A percentile compares a stretch with the other conserved stretches of the same genome.
Conservation (phyloP, 35 echinoderm and acorn worm genomes). For the Apostichopus parvimensis region DNA sequence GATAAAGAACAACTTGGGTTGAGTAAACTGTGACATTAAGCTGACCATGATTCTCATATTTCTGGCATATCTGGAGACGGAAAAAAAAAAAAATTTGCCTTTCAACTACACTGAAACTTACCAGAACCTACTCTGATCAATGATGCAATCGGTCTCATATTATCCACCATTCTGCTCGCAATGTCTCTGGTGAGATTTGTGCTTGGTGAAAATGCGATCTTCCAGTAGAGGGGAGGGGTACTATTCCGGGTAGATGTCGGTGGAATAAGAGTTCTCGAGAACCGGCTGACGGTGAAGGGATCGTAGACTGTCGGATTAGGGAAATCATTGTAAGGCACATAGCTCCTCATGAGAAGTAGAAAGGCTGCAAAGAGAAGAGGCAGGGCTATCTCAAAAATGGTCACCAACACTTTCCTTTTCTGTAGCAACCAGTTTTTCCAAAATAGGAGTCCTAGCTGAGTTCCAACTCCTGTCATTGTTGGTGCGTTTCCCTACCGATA, state of each 20-base stretch:
- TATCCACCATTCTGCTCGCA: slow-evolving; percentile 52
- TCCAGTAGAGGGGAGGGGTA: slow-evolving; percentile 55
- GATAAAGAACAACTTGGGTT: no score
- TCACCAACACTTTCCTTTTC: slow-evolving; percentile 53
- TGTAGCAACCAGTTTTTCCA: slow-evolving; percentile 98
- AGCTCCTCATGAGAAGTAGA: slow-evolving; percentile 72
- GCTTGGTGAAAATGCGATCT: slow-evolving; percentile 82
- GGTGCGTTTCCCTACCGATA: not conserved
- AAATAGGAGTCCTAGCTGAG: slow-evolving; percentile 66
- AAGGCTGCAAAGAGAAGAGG: slow-evolving; percentile 78
- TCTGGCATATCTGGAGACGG: no score
- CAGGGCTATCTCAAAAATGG: slow-evolving; percentile 80
- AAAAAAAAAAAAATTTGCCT: not conserved
- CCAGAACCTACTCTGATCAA: not conserved
- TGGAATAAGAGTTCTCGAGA: slow-evolving; percentile 61
- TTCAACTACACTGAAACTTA: not conserved
- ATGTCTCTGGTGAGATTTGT: slow-evolving; percentile 52
- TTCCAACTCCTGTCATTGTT: slow-evolving; percentile 67
- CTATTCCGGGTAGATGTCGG: not conserved
- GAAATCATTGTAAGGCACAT: slow-evolving; percentile 70
- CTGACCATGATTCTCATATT: no score
- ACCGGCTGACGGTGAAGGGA: slow-evolving; percentile 52
- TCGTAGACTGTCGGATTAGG: slow-evolving; percentile 60
- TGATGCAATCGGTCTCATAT: slow-evolving; percentile 32
- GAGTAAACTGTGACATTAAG: no score